Percentiles rank a stretch among this genome's conserved stretches.
phyloP scores from a whole-genome alignment of 35 echinoderm and acorn worm species.

The Strongylocentrotus purpuratus region DNA sequence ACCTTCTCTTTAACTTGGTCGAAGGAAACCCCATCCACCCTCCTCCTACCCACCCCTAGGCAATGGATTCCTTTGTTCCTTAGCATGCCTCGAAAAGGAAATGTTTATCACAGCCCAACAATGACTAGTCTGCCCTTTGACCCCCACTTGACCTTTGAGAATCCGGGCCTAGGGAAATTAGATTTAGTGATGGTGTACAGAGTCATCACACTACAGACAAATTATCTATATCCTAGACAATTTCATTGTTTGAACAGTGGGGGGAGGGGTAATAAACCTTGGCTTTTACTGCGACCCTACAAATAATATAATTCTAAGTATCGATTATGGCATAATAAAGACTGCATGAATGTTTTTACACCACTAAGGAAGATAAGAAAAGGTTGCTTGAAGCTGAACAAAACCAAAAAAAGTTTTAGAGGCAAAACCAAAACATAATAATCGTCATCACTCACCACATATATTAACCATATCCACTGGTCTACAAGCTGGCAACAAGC shows the following conservation, averaged over 20 bases:
- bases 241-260: neutral
- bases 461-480: neutral
- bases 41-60: neutral
- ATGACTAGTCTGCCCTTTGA: conserved; percentile 5
- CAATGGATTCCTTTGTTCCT: neutral
- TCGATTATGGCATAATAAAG: neutral
- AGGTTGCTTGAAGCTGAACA: neutral
- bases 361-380: neutral
- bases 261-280: neutral
- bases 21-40: neutral
- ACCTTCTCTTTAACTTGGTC: too few species aligned
- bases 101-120: neutral
- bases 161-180: neutral
- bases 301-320: neutral
- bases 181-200: neutral
- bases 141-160: neutral
- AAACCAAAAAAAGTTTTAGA: neutral
- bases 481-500: neutral
- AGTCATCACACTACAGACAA: neutral
- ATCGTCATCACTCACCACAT: neutral
- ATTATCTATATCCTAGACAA: neutral
- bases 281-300: neutral
- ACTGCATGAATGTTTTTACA: neutral
- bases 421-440: neutral
- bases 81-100: neutral